A percentile compares a stretch with the other conserved stretches of the same genome.
Evolutionary conservation across 2,113 vertebrate species (phyloP).

Genomic region (Narcine bancroftii): DNA sequence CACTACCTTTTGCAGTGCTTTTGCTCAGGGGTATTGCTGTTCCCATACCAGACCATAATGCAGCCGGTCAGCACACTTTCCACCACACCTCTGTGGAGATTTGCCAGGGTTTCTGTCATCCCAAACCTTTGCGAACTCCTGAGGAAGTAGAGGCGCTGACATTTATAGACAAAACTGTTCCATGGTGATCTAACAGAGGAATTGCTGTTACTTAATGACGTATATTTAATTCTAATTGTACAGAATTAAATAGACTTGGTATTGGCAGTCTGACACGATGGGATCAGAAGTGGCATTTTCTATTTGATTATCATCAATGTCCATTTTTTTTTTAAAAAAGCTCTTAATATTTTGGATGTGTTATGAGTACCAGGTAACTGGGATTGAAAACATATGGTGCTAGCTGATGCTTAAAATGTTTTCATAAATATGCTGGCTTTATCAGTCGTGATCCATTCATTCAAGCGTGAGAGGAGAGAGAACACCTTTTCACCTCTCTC

Average conservation of each 20-base stretch:
- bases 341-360: background rate
- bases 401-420: background rate
- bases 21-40: no score
- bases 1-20: no score
- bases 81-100: no score
- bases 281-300: background rate
- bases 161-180: no score
- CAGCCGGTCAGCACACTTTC: no score
- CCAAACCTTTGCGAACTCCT: no score
- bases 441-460: slow-evolving; percentile 6
- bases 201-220: background rate
- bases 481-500: background rate
- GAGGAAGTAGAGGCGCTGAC: no score
- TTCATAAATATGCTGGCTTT: background rate
- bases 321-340: no score
- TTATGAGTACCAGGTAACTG: background rate
- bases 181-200: background rate
- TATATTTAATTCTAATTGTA: background rate
- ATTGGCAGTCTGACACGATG: background rate
- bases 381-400: background rate
- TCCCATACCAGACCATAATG: no score
- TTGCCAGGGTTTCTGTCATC: no score
- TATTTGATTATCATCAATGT: background rate
- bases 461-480: background rate
- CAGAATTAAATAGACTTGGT: background rate